Base-by-base conservation (phyloP, 2,888 invertebrate genomes). In the Scaptomyza polygonia region DNA sequence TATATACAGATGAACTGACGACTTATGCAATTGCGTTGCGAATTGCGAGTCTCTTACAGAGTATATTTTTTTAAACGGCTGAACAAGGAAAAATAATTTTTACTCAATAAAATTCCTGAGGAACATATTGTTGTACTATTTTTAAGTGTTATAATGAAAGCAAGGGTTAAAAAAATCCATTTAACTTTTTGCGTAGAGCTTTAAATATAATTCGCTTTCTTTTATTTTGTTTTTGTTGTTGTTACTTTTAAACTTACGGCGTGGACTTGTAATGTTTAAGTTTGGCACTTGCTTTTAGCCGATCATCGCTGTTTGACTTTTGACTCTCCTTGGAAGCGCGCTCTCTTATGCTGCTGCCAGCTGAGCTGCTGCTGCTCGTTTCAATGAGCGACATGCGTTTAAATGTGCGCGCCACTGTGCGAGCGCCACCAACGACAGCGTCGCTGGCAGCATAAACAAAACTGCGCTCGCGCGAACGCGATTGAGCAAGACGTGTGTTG, bases 321-420 rank as follows among this genome's bases (percentile, higher is more conserved):
- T 1, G 48, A 48, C 44, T 72, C 68, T 73, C 74, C n/a, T 44
- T 57, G 0, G 42, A 1, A 4, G 54, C 16, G 18, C 39, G 29
- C 39, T 75, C 64, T 29, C 51, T 36, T n/a, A 51, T 18, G 44
- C 51, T 49, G 42, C 44, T 56, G 48, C 39, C 14, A 2, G 8
- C 1, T 5, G 27, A 29, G n/a, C n/a, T 43, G 40, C 39, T 62
- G 54, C 64, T 72, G 53, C 56, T 63, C 14, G 81, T 54, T 48
- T 83, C 84, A 44, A 73, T 74, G 67, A 86, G 72, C 11, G 85
- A 86, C 54, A 77, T 76, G 30, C 86, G 77, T 25, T 81, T 80
- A 1, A 71, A 49, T 40, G 72, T 75, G 36, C 73, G 75, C 21
- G 82, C 79, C 6, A 80, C 67, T 6, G 44, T 64, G 21, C 80